Evolutionary conservation across 2,113 vertebrate species (phyloP), one percentile per base, ranked within the genome.

Genomic region (Dasypus novemcinctus): DNA sequence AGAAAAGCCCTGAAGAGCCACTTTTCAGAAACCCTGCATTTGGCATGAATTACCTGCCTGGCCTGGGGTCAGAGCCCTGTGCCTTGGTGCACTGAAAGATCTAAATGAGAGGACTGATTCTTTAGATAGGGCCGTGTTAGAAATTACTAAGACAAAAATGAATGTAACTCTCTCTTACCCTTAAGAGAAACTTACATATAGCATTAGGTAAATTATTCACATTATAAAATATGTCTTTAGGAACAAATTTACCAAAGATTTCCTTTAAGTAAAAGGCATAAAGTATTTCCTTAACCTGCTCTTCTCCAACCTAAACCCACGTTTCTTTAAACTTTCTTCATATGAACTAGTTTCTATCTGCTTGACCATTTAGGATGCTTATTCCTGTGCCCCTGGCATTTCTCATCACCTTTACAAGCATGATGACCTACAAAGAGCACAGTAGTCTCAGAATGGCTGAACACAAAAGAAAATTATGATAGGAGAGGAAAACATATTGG

Each of bases 101-200:
- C 88, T 82, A 57, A 86, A 64, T 25, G 25, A 90, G 36, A 66
- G 6, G 9, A 74, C 10, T 49, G n/a, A 29, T 82, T 85, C 86
- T 94, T 93, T 82, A 75, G 43, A 66, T 59, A 94, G 57, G 23
- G 17, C 25, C 52, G 0, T n/a, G 11, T 68, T 43, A 71, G 43
- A 83, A 92, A 81, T 66, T 52, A 64, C 27, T 36, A 82, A 43
- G 43, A 78, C 49, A 79, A 95, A 76, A 84, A n/a, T 57, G 17
- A 76, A 36, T 38, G 38, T 52, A 20, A 91, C 66, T 10, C 12
- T 90, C 61, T 84, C 54, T 21, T 25, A 84, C 57, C n/a, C 54
- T n/a, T 81, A 75, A 87, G 69, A 94, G 57, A 92, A 92, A 87
- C 52, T 84, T 33, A 76, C 10, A 81, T 83, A 41, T 5, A 85